Evolutionary conservation across 2,797 vertebrate species (phyloP).

Genomic region (Eurystomus glaucurus): DNA sequence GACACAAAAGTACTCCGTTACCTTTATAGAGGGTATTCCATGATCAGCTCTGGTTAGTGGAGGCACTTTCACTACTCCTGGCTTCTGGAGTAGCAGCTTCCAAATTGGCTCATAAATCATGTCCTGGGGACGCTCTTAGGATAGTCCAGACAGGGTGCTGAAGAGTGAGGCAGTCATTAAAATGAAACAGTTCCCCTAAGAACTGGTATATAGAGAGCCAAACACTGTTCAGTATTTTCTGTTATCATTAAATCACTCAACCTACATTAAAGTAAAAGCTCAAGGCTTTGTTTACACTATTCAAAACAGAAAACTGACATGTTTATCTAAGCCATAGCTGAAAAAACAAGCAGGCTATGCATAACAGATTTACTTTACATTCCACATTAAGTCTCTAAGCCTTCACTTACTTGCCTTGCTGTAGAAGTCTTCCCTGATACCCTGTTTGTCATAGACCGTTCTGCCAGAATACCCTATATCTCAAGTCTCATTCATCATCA

Average conservation of each 20-base stretch:
- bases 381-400: background rate
- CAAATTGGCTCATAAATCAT: slow-evolving; percentile 7
- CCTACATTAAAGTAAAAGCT: background rate
- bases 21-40: background rate
- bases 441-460: background rate
- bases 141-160: background rate
- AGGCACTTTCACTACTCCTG: background rate
- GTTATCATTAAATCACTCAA: background rate
- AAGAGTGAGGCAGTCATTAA: background rate
- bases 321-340: background rate
- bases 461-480: background rate
- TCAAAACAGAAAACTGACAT: background rate
- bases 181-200: background rate
- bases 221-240: background rate
- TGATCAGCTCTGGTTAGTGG: background rate
- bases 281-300: background rate
- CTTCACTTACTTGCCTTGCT: background rate
- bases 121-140: background rate
- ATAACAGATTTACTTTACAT: background rate
- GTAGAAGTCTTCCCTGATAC: background rate
- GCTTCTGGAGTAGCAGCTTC: background rate
- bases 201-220: background rate
- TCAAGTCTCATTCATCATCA: background rate
- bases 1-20: background rate
- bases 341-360: background rate